Percentiles rank a stretch among this genome's conserved stretches.
phyloP scores from a whole-genome alignment of 2,888 invertebrate genomes.

The Aleiodes testaceus region DNA sequence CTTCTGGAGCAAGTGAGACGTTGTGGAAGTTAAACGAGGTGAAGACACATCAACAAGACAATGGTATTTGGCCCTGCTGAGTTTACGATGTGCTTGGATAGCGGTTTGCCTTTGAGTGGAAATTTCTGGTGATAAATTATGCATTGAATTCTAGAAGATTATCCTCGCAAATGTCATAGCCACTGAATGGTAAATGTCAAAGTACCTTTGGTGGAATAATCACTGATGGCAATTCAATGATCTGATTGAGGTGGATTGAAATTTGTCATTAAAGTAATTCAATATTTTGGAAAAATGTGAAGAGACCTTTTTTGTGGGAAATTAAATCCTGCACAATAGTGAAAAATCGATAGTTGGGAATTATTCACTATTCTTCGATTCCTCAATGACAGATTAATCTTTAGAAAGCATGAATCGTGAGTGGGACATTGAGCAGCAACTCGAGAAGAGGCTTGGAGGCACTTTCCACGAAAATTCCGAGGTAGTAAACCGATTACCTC shows the following conservation, averaged over 20 bases:
- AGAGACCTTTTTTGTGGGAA: too few relatives aligned
- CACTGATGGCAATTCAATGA: too few relatives aligned
- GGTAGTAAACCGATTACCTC: slow-evolving; percentile 17
- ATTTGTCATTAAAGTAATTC: too few relatives aligned
- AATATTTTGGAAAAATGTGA: too few relatives aligned
- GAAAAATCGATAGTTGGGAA: too few relatives aligned
- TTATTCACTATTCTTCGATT: too few relatives aligned
- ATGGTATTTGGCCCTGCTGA: slow-evolving; percentile 2
- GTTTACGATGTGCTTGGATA: slow-evolving; percentile 12
- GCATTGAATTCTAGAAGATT: slow-evolving; percentile 13
- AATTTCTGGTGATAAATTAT: slow-evolving; percentile 10
- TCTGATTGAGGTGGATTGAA: too few relatives aligned
- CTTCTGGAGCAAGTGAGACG: not conserved
- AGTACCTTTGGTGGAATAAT: too few relatives aligned
- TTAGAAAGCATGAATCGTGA: not conserved
- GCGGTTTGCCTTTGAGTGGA: not conserved
- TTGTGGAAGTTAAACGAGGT: slow-evolving; percentile 6
- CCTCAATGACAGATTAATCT: not conserved
- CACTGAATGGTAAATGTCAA: too few relatives aligned
- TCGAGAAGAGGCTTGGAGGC: not conserved
- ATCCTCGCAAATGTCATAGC: slow-evolving; percentile 9
- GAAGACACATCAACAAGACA: slow-evolving; percentile 7
- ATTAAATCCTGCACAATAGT: too few relatives aligned
- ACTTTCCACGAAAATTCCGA: not conserved
- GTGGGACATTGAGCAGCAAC: not conserved